Percentiles rank a stretch among this genome's conserved stretches.
Evolutionary conservation across 1,140 invertebrate genomes (phyloP).

Genomic region (Acromyrmex heyeri): DNA sequence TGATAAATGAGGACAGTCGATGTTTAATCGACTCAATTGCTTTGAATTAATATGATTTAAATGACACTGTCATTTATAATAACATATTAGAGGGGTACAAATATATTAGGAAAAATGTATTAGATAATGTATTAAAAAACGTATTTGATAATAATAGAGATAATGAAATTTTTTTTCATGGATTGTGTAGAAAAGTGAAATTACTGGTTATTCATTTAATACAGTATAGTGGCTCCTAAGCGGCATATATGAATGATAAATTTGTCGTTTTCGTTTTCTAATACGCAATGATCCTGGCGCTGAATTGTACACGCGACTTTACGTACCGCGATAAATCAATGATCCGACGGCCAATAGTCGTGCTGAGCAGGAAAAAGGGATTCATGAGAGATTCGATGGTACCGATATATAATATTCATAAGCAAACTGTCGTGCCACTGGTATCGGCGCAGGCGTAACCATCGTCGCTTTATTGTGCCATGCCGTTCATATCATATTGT

Average conservation of each 20-base stretch:
- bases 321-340: conserved; percentile 70
- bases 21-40: background rate
- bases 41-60: background rate
- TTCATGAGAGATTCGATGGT: conserved; percentile 78
- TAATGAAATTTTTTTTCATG: background rate
- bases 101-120: background rate
- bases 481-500: conserved; percentile 62
- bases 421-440: conserved; percentile 43
- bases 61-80: background rate
- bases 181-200: background rate
- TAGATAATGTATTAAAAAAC: background rate
- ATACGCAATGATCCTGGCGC: background rate
- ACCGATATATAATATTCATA: conserved; percentile 83
- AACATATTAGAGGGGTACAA: background rate
- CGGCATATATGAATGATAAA: background rate
- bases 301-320: conserved; percentile 26
- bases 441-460: conserved; percentile 81
- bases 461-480: conserved; percentile 56
- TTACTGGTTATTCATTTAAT: background rate
- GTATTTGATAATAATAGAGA: background rate
- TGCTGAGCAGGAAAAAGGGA: conserved; percentile 64
- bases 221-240: background rate
- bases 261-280: background rate
- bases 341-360: conserved; percentile 37
- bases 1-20: background rate